Conservation (phyloP, 2,113 vertebrate species). For the Indicator indicator region DNA sequence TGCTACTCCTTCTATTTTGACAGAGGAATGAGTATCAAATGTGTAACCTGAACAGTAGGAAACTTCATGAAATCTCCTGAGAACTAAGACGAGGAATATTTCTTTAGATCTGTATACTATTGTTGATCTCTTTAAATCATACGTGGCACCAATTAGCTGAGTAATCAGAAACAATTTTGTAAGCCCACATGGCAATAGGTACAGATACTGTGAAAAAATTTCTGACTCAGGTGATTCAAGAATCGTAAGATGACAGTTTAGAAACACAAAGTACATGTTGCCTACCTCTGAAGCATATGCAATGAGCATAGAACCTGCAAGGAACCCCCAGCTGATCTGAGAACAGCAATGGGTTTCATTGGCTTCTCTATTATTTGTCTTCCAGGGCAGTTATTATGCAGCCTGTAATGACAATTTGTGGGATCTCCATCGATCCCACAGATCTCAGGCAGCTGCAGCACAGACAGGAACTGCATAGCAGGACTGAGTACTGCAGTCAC, state of each 20-base stretch:
- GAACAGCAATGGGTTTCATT: background rate
- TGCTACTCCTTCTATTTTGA: background rate
- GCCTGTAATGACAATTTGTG: background rate
- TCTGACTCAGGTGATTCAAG: background rate
- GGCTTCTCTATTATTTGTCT: background rate
- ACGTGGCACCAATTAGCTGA: background rate
- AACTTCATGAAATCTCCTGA: background rate
- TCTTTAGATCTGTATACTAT: background rate
- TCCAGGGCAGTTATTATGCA: background rate
- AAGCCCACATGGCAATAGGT: background rate
- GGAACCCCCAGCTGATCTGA: background rate
- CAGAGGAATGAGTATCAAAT: background rate
- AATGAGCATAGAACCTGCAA: background rate
- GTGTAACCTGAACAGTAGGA: background rate
- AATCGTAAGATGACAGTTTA: background rate
- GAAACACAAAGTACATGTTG: background rate
- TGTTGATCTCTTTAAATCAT: background rate
- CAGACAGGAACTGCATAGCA: background rate
- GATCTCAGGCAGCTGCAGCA: background rate
- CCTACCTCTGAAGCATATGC: background rate
- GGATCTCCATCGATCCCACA: background rate
- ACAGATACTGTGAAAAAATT: background rate
- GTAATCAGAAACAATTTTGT: background rate
- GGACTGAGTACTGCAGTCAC: background rate
- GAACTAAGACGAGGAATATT: background rate